Evolutionary conservation across 2,797 vertebrate genomes (phyloP), one percentile per base, ranked within the genome.

Genomic region (Micropoecilia bifurca): DNA sequence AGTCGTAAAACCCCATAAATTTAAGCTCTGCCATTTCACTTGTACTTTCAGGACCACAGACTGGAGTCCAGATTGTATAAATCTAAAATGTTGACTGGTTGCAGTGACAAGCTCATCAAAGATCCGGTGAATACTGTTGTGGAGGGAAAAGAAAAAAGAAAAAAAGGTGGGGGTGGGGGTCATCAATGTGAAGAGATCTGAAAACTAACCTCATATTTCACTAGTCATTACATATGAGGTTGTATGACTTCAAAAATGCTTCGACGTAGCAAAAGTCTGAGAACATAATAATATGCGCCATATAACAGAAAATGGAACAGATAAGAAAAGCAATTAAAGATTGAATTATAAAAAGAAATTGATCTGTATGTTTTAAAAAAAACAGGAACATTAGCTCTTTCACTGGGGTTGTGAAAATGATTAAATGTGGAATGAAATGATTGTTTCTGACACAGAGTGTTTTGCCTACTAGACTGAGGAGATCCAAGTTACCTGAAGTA

Each of bases 1-100:
- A 87, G 92, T 85, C 91, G 71, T 93, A 92, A 94, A 94, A 92
- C 83, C 84, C 88, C 88, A 92, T 94, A 90, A 91, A 92, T 93
- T 93, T 91, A 80, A 84, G 82, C 81, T 82, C 87, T 9, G 84
- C 89, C 80, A 88, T 84, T 89, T 91, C 80, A 80, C 69, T 74
- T 61, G 20, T 85, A 86, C 90, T 90, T 93, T 91, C 85, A 83
- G 85, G 81, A 87, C 80, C 84, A 79, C 76, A 75, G 89, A 81
- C 76, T 69, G 76, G 80, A 79, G 76, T 85, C 84, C 90, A 85
- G 89, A 90, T 85, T 85, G 75, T 83, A 91, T 93, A 93, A 93
- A 95, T 95, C 93, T 93, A 74, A 81, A 85, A 87, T 88, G 85
- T 91, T 92, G 92, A 91, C 90, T 88, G 85, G 89, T 82, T 88